Evolutionary conservation across 2,888 invertebrate genomes (phyloP), one percentile per base, ranked within the genome.

Genomic region (Bibio marci): DNA sequence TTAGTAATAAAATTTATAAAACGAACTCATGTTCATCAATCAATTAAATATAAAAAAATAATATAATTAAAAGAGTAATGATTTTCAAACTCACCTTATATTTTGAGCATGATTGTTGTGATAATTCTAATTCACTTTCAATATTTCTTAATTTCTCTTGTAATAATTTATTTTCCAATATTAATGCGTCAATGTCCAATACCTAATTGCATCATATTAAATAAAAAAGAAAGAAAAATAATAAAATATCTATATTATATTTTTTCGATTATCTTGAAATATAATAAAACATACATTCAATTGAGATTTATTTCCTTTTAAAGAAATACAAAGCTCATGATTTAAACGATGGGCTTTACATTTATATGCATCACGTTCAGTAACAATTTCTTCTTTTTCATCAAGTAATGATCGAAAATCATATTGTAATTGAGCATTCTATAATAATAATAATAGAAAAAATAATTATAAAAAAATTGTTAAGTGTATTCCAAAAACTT

Each of bases 131-230:
- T 56, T 88, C 88, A 49, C 80, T 79, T 52, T 83, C 73, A 42
- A 77, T 65, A 52, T 83, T 82, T 45, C 77, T 77, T 35, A 86
- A 63, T 52, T 80, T 69, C 52, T 87, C 87, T 58, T 83, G 80
- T 37, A 88, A 66, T 60, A 76, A 83, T 71, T 79, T 79, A 58
- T 87, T 88, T 59, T 87, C 87, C 56, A 78, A 75, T 33, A 82
- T 64, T 31, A 87, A 63, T 30, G 79, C 73, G 63, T 87, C 86
- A 49, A 86, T 71, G 53, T 87, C 87, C 11, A 87, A 67, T 26
- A 80, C n/a, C n/a, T n/a, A n/a, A 64, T 51, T 60, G 37, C 2
- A 43, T 46, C 2, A 15, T 17, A 2, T 15, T 28, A 34, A 10
- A n/a, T 1, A 22, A 6, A 22, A 22, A 22, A 22, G 22, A 22